Conservation (phyloP, 1,140 invertebrate species). For the Drosophila nebulosa region DNA sequence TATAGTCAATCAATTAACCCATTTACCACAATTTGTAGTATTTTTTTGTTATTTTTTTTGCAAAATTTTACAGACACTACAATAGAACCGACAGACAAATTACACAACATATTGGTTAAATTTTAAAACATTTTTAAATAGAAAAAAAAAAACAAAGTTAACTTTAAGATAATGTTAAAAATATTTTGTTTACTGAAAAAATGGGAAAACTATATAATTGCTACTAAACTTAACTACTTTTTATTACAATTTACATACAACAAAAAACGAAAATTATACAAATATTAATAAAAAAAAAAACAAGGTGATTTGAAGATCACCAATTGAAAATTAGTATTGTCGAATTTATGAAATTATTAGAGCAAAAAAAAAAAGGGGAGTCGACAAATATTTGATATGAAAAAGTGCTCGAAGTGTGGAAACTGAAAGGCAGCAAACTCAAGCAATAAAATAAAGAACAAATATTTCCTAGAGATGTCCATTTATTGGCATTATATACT, state of each 20-base stretch:
- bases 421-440: too few relatives aligned
- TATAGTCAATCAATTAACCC: not conserved
- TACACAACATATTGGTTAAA: not conserved
- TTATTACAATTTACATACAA: slow-evolving; percentile 25
- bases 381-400: too few relatives aligned
- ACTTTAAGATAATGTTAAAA: slow-evolving; percentile 1
- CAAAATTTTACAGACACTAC: not conserved
- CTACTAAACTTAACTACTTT: slow-evolving; percentile 12
- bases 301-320: slow-evolving; percentile 11
- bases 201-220: not conserved
- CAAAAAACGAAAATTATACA: slow-evolving; percentile 16
- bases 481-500: too few relatives aligned
- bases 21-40: not conserved
- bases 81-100: not conserved
- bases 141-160: not conserved
- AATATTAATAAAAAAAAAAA: slow-evolving; percentile 4
- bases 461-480: too few relatives aligned
- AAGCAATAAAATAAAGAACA: too few relatives aligned
- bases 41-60: not conserved
- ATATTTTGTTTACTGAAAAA: not conserved
- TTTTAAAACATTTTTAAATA: not conserved
- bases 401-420: too few relatives aligned
- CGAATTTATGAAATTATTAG: too few relatives aligned
- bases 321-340: slow-evolving; percentile 30
- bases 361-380: too few relatives aligned